phyloP scores from a whole-genome alignment of 2,888 invertebrate species.

The Pristionchus exspectatus region DNA sequence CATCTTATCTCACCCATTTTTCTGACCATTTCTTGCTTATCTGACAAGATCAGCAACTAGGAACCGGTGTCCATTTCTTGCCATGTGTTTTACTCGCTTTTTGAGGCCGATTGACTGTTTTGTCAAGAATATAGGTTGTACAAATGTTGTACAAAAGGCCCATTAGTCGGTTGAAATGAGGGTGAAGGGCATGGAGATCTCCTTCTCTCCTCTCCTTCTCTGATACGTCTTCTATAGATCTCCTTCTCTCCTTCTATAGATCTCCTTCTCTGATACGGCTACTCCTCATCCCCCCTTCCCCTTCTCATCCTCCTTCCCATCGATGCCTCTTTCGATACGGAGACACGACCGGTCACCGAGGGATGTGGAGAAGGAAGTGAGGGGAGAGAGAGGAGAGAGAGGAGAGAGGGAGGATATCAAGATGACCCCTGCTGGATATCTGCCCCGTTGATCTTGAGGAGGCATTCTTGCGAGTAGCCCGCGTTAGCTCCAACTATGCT shows the following conservation, averaged over 20 bases:
- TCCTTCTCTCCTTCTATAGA: neutral
- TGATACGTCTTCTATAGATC: neutral
- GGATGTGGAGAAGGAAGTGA: neutral
- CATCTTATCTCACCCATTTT: neutral
- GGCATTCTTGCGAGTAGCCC: neutral
- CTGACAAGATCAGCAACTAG: neutral
- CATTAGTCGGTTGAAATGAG: neutral
- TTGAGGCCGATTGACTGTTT: neutral
- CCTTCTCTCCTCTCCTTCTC: neutral
- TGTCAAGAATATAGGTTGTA: neutral
- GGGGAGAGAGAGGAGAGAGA: neutral
- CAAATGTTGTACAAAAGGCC: neutral
- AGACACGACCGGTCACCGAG: constrained; percentile 16
- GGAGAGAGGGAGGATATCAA: constrained; percentile 14
- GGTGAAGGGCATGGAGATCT: constrained; percentile 15
- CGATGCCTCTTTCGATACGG: neutral
- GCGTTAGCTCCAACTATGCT: neutral
- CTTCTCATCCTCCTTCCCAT: neutral
- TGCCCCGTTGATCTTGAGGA: neutral
- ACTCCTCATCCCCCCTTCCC: neutral
- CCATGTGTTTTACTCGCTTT: neutral
- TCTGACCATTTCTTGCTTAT: neutral
- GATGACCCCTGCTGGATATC: constrained; percentile 33
- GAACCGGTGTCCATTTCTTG: neutral
- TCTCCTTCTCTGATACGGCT: neutral